Evolutionary conservation across 2,113 vertebrate species (phyloP), one percentile per base, ranked within the genome.

Genomic region (Oncorhynchus kisutch): DNA sequence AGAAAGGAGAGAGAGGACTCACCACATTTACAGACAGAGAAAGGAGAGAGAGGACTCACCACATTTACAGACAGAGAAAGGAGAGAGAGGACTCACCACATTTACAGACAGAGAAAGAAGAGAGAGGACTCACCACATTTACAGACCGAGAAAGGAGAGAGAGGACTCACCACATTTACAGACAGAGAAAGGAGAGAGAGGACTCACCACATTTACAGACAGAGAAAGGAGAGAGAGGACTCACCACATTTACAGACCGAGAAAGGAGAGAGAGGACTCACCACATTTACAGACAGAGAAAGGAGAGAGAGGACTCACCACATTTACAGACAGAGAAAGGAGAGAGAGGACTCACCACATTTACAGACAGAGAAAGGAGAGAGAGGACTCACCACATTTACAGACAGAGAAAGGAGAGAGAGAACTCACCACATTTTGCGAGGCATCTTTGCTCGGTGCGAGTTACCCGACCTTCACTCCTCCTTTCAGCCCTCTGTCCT

Each of bases 401-500:
- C 31, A 31, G 31, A 5, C 31, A 31, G 7, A 45, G 67, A 11
- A 22, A 45, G 67, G 39, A 22, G 20, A 70, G 29, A 34, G 5
- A 34, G 34, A n/a, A 70, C 68, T 70, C 68, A 70, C 68, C 68
- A 70, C 20, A 70, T 34, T 48, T 70, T 70, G n/a, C 68, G 68
- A 70, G 68, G 68, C 68, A 70, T 70, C 39, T 48, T 49, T 22
- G 9, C 8, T 2, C 34, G 1, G 25, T 24, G 68, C 12, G 34
- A 48, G 39, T 24, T 49, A 20, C 20, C 12, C 20, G 16, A 70
- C 39, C n/a, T 22, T 1, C 11, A 67, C 14, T 14, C 25, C 68
- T 49, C 68, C 39, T 45, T 11, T 45, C 39, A 45, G 12, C 39
- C 39, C 39, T 45, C 39, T 20, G 11, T 12, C n/a, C 68, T 24